A percentile compares a stretch with the other conserved stretches of the same genome.
phyloP scores from a whole-genome alignment of 2,113 vertebrate genomes.

The Empidonax alnorum region DNA sequence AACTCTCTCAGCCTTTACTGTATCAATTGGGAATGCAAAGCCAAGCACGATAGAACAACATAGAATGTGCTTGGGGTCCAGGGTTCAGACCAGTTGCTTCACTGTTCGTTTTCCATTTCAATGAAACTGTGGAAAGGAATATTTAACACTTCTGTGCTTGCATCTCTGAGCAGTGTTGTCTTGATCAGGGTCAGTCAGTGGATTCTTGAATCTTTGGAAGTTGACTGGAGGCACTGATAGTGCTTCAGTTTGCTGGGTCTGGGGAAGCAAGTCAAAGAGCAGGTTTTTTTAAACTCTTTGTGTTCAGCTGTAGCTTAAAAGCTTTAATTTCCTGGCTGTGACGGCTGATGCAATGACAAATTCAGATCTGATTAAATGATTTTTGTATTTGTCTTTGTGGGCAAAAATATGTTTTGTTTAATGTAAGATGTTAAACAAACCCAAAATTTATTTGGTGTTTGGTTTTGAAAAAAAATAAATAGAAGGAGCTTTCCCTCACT shows the following conservation, averaged over 20 bases:
- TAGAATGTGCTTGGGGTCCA: not conserved
- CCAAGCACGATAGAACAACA: not conserved
- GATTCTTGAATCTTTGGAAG: not conserved
- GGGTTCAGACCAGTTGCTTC: not conserved
- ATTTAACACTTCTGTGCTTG: fast-evolving
- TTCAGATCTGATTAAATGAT: not conserved
- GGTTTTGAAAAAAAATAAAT: not conserved
- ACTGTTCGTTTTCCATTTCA: not conserved
- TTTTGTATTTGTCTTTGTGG: not conserved
- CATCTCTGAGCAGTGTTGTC: not conserved
- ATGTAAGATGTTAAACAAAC: not conserved
- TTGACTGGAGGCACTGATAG: not conserved
- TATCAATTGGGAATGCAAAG: not conserved
- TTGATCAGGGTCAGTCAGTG: not conserved
- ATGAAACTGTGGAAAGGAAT: not conserved
- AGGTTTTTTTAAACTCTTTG: not conserved
- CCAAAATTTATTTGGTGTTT: not conserved
- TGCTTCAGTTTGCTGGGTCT: not conserved
- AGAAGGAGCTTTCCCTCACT: not conserved
- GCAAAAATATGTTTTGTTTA: not conserved
- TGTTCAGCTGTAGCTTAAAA: not conserved
- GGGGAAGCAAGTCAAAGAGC: not conserved
- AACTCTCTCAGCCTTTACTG: not conserved
- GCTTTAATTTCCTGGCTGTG: not conserved
- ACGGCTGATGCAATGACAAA: not conserved